Evolutionary conservation across 2,888 invertebrate species (phyloP), one percentile per base, ranked within the genome.

Genomic region (Philereme vetulata): DNA sequence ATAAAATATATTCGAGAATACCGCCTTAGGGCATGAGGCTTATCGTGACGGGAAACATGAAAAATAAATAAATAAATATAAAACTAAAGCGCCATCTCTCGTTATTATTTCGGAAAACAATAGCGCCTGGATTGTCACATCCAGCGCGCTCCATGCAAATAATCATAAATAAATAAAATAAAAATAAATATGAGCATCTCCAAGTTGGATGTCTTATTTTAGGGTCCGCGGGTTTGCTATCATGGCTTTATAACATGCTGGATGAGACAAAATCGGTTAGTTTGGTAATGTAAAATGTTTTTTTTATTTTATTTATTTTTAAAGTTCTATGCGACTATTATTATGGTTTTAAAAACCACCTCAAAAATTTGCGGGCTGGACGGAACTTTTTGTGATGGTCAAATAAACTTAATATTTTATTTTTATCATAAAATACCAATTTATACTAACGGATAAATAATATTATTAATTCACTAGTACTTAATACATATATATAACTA

Each of bases 111-210:
- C 77, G 82, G 86, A 84, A 87, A 80, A 90, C 90, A 90, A 90
- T 90, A 89, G 90, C 87, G 90, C 84, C 86, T 85, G 77, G 70
- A 76, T 82, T 90, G 90, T 89, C 90, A 88, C 81, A 82, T 85
- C 78, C 87, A 80, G 86, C 89, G 90, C 88, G 90, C 82, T 72
- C 82, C 88, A 90, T 90, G 90, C 90, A 90, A 89, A 90, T 90
- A 89, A 87, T 89, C 90, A 90, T 90, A 90, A 91, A 92, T 91
- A 90, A 91, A 91, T 90, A 88, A 90, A 90, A 84, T 85, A 88
- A 90, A 90, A 90, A 89, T 86, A 87, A 88, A 90, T 90, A 89
- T 90, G 89, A 90, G 79, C 72, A 72, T 72, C 72, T 74, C 66
- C 61, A 70, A 66, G 70, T 65, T 68, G 76, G 88, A 91, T 80